Evolutionary conservation across 2,113 vertebrate species (phyloP).

Genomic region (Vidua chalybeata): DNA sequence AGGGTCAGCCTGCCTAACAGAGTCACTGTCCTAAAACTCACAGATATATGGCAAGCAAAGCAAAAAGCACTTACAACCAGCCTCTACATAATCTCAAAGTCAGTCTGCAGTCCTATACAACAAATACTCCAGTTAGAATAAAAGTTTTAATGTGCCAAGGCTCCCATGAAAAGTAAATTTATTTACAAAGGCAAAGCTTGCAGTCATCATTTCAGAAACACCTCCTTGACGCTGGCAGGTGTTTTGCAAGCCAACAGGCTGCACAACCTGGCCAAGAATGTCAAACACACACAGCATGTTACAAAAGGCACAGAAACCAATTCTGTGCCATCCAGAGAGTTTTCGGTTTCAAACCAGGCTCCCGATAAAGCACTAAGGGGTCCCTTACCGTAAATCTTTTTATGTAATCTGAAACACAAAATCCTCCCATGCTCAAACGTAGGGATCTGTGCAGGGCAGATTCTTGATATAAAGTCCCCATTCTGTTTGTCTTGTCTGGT

Average conservation of each 20-base stretch:
- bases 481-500: constrained; percentile 34
- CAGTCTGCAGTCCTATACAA: background rate
- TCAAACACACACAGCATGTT: background rate
- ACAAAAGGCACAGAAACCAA: background rate
- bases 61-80: background rate
- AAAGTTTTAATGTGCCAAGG: background rate
- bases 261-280: background rate
- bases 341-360: background rate
- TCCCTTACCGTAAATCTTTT: constrained; percentile 81
- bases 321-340: background rate
- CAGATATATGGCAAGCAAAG: background rate
- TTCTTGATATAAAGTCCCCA: constrained; percentile 77
- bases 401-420: constrained; percentile 78
- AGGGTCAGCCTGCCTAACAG: background rate
- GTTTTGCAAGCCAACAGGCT: background rate
- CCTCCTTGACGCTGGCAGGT: background rate
- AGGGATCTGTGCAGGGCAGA: constrained; percentile 66
- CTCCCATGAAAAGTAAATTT: background rate
- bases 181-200: background rate
- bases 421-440: constrained; percentile 75
- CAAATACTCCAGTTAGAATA: background rate
- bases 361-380: background rate
- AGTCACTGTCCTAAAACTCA: background rate
- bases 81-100: background rate
- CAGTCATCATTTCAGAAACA: constrained; percentile 18